Base-by-base conservation (phyloP, 2,888 invertebrate species). In the Horisme vitalbata region DNA sequence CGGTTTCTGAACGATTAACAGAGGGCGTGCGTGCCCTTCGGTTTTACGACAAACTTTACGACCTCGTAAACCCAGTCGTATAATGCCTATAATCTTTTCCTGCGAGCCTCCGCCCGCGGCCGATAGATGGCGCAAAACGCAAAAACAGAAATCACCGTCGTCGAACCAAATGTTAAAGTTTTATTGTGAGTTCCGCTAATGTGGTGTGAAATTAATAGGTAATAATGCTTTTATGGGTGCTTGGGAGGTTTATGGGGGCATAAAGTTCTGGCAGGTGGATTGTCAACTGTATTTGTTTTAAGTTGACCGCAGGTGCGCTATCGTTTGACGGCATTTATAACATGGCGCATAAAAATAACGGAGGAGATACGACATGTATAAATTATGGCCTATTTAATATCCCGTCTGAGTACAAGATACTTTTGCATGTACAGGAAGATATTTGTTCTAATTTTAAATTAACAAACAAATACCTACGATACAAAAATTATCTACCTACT, bases 151-250 rank as follows among this genome's bases (percentile, higher is more conserved):
- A 86, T 87, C 84, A 81, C 81, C 83, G 84, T 80, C 82, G 76
- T 78, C 63, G 72, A 71, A 74, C 75, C 68, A 77, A 84, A 83
- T 78, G 83, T 84, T 83, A 72, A 85, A 87, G 81, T 89, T 89
- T 89, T 88, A 88, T 88, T 85, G 83, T 86, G 71, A 85, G 89
- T 86, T 86, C 85, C 83, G 88, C 89, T 88, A 89, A 89, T 89
- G 85, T 81, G 84, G 86, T 89, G 89, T 88, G 85, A 89, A 88
- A 89, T 89, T 88, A 88, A 89, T 89, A 88, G 89, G 86, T 83
- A 83, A 85, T 89, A 88, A 88, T 86, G 78, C 80, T 76, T 88
- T 89, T 88, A 89, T 86, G 83, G 87, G 78, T 79, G 75, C 86
- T 85, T 80, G 74, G 77, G 73, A 70, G 72, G 73, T 89, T 89